Conservation (phyloP, 1,140 invertebrate species). For the Ylistrum balloti region DNA sequence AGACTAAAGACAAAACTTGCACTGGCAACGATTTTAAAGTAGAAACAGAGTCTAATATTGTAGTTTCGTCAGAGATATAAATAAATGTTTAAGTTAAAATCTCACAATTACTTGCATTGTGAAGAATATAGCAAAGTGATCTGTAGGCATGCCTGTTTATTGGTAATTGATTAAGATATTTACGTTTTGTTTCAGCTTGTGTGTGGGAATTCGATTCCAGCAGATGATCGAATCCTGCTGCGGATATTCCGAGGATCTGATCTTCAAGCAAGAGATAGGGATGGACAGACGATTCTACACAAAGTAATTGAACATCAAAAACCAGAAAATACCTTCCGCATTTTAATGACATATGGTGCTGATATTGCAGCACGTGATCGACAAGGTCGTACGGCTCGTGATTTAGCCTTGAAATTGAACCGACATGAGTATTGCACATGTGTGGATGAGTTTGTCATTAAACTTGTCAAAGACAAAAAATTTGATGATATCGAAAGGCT, state of each 20-base stretch:
- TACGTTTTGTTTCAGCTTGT: slow-evolving; percentile 64
- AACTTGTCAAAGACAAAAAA: slow-evolving; percentile 68
- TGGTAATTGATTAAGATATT: no score
- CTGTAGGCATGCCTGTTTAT: no score
- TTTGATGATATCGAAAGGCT: slow-evolving; percentile 67
- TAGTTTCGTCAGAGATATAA: no score
- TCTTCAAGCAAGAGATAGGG: slow-evolving; percentile 63
- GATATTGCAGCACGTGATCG: slow-evolving; percentile 70
- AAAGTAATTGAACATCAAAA: slow-evolving; percentile 64
- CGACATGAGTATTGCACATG: slow-evolving; percentile 60
- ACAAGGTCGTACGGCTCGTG: slow-evolving; percentile 66
- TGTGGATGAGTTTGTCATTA: slow-evolving; percentile 69
- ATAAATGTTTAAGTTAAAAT: no score
- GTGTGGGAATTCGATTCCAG: slow-evolving; percentile 63
- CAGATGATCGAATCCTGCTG: slow-evolving; percentile 68
- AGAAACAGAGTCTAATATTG: no score
- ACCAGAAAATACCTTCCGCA: slow-evolving; percentile 59
- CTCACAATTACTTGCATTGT: no score
- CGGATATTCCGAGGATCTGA: slow-evolving; percentile 69
- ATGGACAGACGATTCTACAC: slow-evolving; percentile 72
- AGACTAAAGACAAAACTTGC: no score
- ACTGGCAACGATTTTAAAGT: no score
- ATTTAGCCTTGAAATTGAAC: slow-evolving; percentile 66
- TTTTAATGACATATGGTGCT: slow-evolving; percentile 64
- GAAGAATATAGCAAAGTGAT: no score